phyloP scores from a whole-genome alignment of 2,797 vertebrate genomes.

The Cichlasoma orientale region DNA sequence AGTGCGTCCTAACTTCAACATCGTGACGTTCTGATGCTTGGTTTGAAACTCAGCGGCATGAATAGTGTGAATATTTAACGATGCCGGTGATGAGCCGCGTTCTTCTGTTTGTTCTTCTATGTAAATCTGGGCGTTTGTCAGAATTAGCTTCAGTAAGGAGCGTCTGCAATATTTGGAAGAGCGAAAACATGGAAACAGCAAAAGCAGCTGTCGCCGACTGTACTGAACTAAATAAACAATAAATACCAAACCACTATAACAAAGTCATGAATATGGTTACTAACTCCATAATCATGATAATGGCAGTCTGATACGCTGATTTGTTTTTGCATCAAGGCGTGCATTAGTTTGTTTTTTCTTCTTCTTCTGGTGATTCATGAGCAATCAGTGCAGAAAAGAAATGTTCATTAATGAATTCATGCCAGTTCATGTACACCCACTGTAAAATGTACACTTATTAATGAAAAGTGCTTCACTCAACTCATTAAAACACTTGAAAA shows the following conservation, averaged over 20 bases:
- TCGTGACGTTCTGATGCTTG: not conserved
- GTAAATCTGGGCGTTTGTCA: not conserved
- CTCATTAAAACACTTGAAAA: not conserved
- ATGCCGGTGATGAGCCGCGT: not conserved
- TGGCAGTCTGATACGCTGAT: not conserved
- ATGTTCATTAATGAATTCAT: not conserved
- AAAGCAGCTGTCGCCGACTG: not conserved
- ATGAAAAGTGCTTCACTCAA: not conserved
- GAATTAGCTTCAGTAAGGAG: not conserved
- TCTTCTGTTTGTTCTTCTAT: not conserved
- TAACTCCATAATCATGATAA: not conserved
- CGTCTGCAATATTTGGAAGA: not conserved
- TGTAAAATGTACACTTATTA: not conserved
- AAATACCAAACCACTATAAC: not conserved
- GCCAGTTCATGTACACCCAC: not conserved
- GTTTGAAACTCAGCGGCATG: not conserved
- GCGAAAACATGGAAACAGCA: too few relatives aligned
- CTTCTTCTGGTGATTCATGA: not conserved
- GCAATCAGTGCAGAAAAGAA: constrained; percentile 2
- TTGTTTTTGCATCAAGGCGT: not conserved
- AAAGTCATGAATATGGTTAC: not conserved
- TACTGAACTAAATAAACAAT: not conserved
- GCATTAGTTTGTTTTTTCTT: not conserved
- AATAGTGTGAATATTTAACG: too few relatives aligned
- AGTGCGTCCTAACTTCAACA: not conserved